A percentile compares a stretch with the other conserved stretches of the same genome.
phyloP scores from a whole-genome alignment of 2,888 invertebrate species.

The Caenorhabditis sp. region DNA sequence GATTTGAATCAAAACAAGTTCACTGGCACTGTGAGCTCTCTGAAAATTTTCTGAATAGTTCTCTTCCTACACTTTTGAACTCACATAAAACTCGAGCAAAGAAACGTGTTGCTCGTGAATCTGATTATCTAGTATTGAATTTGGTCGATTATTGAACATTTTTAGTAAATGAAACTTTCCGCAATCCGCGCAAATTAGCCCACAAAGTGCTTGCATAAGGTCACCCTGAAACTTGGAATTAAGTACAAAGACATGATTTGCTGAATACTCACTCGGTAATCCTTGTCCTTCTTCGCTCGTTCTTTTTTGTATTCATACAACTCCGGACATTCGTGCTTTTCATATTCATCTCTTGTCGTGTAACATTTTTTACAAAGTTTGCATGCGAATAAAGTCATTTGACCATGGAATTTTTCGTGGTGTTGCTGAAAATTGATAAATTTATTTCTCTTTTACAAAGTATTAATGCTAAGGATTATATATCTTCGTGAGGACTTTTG shows the following conservation, averaged over 20 bases:
- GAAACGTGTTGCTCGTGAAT: background rate
- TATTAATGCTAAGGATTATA: too few species aligned
- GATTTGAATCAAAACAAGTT: background rate
- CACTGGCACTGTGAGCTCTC: background rate
- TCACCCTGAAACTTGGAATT: background rate
- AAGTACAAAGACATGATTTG: too few species aligned
- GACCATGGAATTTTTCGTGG: background rate
- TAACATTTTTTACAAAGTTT: background rate
- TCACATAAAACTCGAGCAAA: background rate
- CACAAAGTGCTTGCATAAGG: background rate
- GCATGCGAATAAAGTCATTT: background rate
- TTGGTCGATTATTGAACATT: background rate
- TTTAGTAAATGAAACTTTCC: background rate
- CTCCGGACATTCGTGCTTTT: background rate
- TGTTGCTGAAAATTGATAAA: too few species aligned
- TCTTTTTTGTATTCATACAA: background rate
- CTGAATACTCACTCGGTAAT: background rate
- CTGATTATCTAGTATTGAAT: background rate
- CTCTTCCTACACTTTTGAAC: background rate
- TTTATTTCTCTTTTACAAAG: too few species aligned
- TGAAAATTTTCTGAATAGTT: background rate
- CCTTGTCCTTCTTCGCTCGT: background rate
- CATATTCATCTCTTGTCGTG: background rate
- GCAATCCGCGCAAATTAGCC: background rate
- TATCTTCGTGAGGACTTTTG: too few species aligned